These are phyloP conservation scores for Notiomystis cincta DNA, from an alignment of 2,113 vertebrate species.

Conservation along the genomic window DNA sequence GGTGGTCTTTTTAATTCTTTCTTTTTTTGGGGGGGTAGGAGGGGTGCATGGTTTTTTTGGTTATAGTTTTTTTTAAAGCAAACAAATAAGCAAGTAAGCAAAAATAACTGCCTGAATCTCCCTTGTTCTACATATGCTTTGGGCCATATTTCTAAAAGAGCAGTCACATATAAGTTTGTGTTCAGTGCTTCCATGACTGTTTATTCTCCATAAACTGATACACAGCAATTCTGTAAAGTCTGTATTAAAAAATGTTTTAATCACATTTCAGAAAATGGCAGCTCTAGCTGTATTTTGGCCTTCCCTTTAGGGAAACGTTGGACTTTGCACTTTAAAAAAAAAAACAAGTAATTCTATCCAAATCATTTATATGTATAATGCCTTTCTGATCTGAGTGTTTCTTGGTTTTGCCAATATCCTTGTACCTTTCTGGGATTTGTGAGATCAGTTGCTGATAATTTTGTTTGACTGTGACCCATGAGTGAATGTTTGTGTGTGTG, in stretches of 20 bases:
- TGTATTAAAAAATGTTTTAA: neutral
- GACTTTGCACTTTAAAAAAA: neutral
- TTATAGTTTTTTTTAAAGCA: neutral
- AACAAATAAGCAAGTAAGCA: neutral
- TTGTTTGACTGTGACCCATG: slow-evolving; percentile 10
- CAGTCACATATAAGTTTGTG: neutral
- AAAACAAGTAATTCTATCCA: neutral
- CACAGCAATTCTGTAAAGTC: neutral
- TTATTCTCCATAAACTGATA: neutral
- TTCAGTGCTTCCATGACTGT: neutral
- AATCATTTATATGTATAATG: neutral
- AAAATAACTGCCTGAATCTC: neutral
- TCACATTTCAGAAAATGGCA: neutral
- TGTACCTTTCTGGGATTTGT: neutral
- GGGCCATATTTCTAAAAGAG: neutral
- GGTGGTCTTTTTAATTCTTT: neutral
- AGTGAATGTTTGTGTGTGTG: neutral
- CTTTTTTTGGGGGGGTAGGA: neutral
- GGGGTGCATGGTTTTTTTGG: no score
- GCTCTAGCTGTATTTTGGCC: neutral
- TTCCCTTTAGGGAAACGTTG: neutral
- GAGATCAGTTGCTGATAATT: neutral
- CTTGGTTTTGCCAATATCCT: neutral
- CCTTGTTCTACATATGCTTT: neutral
- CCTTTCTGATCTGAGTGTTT: neutral